A percentile compares a stretch with the other conserved stretches of the same genome.
Evolutionary conservation across 2,797 vertebrate genomes (phyloP).

Genomic region (Sparidentex hasta): DNA sequence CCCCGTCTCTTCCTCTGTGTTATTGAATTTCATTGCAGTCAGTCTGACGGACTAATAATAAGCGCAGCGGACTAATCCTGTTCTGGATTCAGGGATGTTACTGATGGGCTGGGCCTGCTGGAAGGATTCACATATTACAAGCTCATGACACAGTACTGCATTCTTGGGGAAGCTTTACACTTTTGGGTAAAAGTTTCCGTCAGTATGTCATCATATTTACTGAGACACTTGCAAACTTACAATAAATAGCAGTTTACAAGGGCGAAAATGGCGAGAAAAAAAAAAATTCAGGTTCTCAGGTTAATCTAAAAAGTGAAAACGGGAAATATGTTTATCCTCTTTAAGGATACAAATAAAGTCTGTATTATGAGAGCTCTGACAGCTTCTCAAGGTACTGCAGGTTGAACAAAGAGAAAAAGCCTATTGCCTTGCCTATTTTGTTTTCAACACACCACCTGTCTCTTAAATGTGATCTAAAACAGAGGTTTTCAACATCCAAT

Average conservation of each 20-base stretch:
- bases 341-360: neutral
- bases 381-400: neutral
- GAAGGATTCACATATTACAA: slow-evolving; percentile 26
- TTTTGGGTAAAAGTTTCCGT: slow-evolving; percentile 27
- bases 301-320: slow-evolving; percentile 9
- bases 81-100: slow-evolving; percentile 46
- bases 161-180: neutral
- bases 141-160: slow-evolving; percentile 4
- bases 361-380: neutral
- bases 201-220: slow-evolving; percentile 15
- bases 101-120: slow-evolving; percentile 35
- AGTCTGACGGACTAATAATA: slow-evolving; percentile 53
- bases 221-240: neutral
- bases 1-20: slow-evolving; percentile 17
- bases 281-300: neutral
- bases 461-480: slow-evolving; percentile 29
- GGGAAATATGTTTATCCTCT: neutral
- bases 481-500: slow-evolving; percentile 25
- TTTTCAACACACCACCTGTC: slow-evolving; percentile 12
- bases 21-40: slow-evolving; percentile 44
- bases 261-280: neutral
- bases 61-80: slow-evolving; percentile 45
- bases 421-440: slow-evolving; percentile 14
- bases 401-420: neutral
- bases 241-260: slow-evolving; percentile 16